Evolutionary conservation across 2,797 vertebrate species (phyloP).

Genomic region (Oophaga sylvatica): DNA sequence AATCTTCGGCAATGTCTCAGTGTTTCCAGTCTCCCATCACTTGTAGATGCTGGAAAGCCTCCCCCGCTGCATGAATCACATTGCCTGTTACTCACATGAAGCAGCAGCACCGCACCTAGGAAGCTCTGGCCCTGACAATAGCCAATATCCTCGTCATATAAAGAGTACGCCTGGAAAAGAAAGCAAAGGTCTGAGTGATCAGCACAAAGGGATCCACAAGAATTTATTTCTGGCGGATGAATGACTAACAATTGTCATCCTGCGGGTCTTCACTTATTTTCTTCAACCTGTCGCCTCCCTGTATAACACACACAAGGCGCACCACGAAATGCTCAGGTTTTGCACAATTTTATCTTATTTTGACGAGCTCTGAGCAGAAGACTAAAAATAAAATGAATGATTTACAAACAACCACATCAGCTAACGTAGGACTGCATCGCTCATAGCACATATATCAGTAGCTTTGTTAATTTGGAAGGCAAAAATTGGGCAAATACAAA

Average conservation of each 20-base stretch:
- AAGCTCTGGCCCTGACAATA: slow-evolving; percentile 99
- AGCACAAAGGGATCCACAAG: neutral
- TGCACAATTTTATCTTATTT: neutral
- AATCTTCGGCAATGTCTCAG: slow-evolving; percentile 38
- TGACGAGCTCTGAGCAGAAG: neutral
- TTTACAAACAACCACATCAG: neutral
- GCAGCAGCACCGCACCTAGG: slow-evolving; percentile 92
- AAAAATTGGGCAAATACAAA: no score
- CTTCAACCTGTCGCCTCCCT: neutral
- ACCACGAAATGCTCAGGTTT: neutral
- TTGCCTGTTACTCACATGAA: slow-evolving; percentile 87
- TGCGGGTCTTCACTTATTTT: neutral
- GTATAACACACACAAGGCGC: neutral
- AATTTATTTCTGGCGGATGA: neutral
- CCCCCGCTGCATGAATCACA: slow-evolving; percentile 59
- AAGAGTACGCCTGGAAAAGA: slow-evolving; percentile 88
- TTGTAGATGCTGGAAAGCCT: slow-evolving; percentile 55
- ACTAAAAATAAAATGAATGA: neutral
- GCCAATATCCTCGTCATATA: slow-evolving; percentile 95
- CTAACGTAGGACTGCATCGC: neutral
- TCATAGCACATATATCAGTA: neutral
- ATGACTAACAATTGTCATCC: neutral
- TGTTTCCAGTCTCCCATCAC: slow-evolving; percentile 52
- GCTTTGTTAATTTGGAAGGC: no score
- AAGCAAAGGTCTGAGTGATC: slow-evolving; percentile 22